A percentile compares a stretch with the other conserved stretches of the same genome.
phyloP scores from a whole-genome alignment of 2,113 vertebrate species.

The Petaurus breviceps region DNA sequence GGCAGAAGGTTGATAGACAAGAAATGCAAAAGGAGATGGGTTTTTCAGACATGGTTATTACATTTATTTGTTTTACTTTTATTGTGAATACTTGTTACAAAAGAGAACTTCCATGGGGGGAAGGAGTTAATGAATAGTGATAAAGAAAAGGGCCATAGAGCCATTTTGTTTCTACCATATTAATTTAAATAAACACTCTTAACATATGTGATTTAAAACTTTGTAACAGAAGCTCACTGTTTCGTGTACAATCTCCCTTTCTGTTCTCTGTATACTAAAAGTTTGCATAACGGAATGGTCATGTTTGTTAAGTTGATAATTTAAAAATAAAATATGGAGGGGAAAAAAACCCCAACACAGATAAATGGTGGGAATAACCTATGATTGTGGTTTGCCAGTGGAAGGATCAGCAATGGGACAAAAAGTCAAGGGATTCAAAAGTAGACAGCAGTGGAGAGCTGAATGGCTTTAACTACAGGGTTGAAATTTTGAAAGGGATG shows the following conservation, averaged over 20 bases:
- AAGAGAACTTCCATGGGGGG: neutral
- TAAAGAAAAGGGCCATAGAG: neutral
- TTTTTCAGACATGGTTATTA: neutral
- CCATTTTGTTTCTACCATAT: neutral
- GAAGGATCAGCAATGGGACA: neutral
- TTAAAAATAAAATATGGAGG: neutral
- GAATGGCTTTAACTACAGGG: neutral
- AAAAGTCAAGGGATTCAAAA: neutral
- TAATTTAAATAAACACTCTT: neutral
- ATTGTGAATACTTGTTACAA: neutral
- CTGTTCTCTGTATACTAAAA: neutral
- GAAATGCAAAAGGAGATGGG: neutral
- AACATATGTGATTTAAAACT: neutral
- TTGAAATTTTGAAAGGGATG: neutral
- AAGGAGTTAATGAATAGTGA: neutral
- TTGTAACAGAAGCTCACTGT: neutral
- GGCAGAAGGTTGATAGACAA: neutral
- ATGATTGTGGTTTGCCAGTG: neutral
- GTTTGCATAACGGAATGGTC: neutral
- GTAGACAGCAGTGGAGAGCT: neutral
- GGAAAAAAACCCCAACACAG: neutral
- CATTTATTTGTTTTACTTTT: neutral
- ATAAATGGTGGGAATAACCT: neutral
- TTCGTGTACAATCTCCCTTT: neutral
- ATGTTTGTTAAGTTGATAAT: neutral